Percentiles rank a stretch among this genome's conserved stretches.
Evolutionary conservation across 2,797 vertebrate species (phyloP).

Genomic region (Parauchenoglanis punctatus): DNA sequence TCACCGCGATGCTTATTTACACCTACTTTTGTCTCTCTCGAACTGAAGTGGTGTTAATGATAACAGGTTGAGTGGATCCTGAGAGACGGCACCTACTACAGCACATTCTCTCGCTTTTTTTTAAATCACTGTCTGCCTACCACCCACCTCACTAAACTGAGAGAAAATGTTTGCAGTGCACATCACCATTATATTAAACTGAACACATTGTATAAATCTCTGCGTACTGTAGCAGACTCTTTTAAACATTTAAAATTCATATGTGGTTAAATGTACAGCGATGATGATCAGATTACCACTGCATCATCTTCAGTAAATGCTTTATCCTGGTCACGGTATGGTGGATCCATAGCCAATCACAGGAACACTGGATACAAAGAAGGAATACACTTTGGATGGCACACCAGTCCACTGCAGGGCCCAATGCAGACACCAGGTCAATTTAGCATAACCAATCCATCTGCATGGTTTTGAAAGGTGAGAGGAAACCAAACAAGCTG

Average conservation of each 20-base stretch:
- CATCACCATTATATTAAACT: background rate
- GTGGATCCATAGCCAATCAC: background rate
- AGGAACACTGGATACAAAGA: background rate
- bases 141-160: background rate
- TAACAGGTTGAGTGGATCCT: constrained; percentile 28
- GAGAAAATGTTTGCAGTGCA: background rate
- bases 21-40: constrained; percentile 14
- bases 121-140: background rate
- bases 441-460: background rate
- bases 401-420: background rate
- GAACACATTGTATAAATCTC: background rate
- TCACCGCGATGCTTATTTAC: constrained; percentile 5
- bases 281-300: background rate
- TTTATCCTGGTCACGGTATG: background rate
- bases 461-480: background rate
- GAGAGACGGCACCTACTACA: constrained; percentile 28
- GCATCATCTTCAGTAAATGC: background rate
- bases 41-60: constrained; percentile 24
- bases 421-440: background rate
- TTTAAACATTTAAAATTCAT: background rate
- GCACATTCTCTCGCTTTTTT: constrained; percentile 7
- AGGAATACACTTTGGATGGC: background rate
- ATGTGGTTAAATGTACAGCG: background rate
- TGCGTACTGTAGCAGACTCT: background rate
- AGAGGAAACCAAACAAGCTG: background rate